phyloP scores from a whole-genome alignment of 1,140 invertebrate species.

The Pseudomyrmex sp. region DNA sequence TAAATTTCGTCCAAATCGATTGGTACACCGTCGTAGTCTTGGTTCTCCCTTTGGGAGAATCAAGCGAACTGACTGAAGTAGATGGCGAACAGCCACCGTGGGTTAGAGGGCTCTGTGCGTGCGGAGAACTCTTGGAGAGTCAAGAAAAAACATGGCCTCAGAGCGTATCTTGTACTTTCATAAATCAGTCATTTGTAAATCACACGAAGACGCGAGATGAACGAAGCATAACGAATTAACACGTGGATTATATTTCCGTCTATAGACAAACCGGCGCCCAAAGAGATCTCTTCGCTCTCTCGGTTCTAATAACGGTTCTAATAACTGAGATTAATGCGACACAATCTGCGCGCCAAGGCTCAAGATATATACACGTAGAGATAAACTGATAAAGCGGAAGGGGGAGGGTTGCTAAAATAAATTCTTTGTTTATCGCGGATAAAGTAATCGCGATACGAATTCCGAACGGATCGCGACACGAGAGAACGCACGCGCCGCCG shows the following conservation, averaged over 20 bases:
- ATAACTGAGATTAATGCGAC: conserved; percentile 15
- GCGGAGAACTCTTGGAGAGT: too few relatives aligned
- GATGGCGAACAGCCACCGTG: too few relatives aligned
- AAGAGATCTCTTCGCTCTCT: background rate
- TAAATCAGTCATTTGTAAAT: conserved; percentile 69
- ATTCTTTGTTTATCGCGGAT: too few relatives aligned
- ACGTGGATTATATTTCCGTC: conserved; percentile 59
- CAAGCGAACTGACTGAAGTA: too few relatives aligned
- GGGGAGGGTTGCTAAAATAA: background rate
- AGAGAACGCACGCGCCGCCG: conserved; percentile 14
- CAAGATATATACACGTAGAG: background rate
- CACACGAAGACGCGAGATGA: conserved; percentile 57
- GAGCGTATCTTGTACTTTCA: conserved; percentile 15
- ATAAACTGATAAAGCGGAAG: background rate
- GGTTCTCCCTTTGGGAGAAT: too few relatives aligned
- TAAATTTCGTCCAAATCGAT: too few relatives aligned
- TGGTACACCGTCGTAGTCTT: too few relatives aligned
- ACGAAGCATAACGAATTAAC: conserved; percentile 65
- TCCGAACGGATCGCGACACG: background rate
- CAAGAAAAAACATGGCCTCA: too few relatives aligned
- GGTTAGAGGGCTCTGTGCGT: too few relatives aligned
- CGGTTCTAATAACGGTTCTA: too few relatives aligned
- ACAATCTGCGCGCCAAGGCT: background rate
- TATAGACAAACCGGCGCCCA: background rate
- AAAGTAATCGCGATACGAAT: background rate